These are phyloP conservation scores for Biston betularia DNA, from an alignment of 2,888 invertebrate species.

Conservation along the genomic window DNA sequence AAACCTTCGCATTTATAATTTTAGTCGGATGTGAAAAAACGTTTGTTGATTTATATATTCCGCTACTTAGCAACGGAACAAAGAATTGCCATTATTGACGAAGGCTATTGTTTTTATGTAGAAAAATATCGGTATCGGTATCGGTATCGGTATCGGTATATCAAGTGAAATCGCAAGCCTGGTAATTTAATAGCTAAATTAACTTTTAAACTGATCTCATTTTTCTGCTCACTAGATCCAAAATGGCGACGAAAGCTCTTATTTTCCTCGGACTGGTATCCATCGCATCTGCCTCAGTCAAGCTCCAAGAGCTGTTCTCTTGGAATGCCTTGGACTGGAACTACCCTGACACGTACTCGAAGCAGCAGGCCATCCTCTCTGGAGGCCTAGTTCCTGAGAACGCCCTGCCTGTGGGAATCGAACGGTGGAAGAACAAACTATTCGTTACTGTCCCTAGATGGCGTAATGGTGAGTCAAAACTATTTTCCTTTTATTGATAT, in stretches of 20 bases:
- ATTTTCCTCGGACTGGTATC: slow-evolving; percentile 62
- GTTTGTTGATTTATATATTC: too few relatives aligned
- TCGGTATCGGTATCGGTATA: too few relatives aligned
- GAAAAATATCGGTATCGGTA: too few relatives aligned
- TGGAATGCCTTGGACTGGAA: slow-evolving; percentile 93
- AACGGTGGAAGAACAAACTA: slow-evolving; percentile 92
- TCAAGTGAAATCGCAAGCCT: too few relatives aligned
- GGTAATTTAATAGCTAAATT: neutral
- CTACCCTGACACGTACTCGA: slow-evolving; percentile 87
- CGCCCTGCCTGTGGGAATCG: slow-evolving; percentile 93
- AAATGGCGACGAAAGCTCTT: slow-evolving; percentile 56
- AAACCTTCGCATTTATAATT: too few relatives aligned
- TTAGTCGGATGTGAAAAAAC: too few relatives aligned
- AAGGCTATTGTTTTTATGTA: too few relatives aligned
- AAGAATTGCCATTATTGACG: too few relatives aligned
- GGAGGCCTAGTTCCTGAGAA: slow-evolving; percentile 91
- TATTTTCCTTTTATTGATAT: neutral
- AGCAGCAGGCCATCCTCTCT: slow-evolving; percentile 87
- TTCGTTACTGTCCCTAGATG: slow-evolving; percentile 94
- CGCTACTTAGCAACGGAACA: too few relatives aligned
- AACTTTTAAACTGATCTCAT: neutral
- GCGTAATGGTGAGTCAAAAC: slow-evolving; percentile 87
- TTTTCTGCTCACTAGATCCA: slow-evolving; percentile 38
- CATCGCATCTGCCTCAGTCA: slow-evolving; percentile 72
- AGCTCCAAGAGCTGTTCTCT: slow-evolving; percentile 89